Evolutionary conservation across 2,797 vertebrate species (phyloP), one percentile per base, ranked within the genome.

Genomic region (Tympanoctomys barrerae): DNA sequence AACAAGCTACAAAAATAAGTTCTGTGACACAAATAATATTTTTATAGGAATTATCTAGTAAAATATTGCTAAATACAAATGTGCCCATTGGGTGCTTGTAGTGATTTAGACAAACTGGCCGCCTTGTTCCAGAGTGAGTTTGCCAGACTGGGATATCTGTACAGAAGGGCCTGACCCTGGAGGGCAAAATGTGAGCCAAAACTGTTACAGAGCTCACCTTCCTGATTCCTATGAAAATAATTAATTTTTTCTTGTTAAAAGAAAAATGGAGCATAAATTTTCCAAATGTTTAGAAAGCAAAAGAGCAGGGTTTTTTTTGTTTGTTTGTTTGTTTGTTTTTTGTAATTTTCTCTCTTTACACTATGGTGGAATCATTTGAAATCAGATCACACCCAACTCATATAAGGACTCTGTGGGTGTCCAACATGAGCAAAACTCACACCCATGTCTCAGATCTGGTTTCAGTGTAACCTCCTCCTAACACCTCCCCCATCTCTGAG

Each of bases 231-330:
- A 94, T 77, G 46, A 73, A 91, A 93, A 71, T 24, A 64, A 61
- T 83, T 71, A 88, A 93, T 95, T 86, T 6, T 33, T 33, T 66
- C 6, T 59, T 66, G 13, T 6, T 28, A 28, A 68, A 68, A 59
- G 52, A 90, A 7, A 70, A 94, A 89, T 28, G 54, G 81, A 85
- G 82, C 66, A 82, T 87, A 92, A 94, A 94, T 49, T 89, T 57
- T 91, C 80, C 80, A 70, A 84, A 57, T 87, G 24, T 26, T 91
- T 79, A 64, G 62, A 83, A 94, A 84, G 70, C 49, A 42, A 70
- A 93, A 89, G 26, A 87, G 36, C 52, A 54, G 42, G 95, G 64
- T 78, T 84, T 89, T 62, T n/a, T n/a, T n/a, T n/a, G n/a, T n/a
- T n/a, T n/a, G n/a, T n/a, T n/a, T n/a, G n/a, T n/a, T n/a, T n/a